These are phyloP conservation scores for Griposia aprilina DNA, from an alignment of 2,888 invertebrate genomes.

Conservation along the genomic window DNA sequence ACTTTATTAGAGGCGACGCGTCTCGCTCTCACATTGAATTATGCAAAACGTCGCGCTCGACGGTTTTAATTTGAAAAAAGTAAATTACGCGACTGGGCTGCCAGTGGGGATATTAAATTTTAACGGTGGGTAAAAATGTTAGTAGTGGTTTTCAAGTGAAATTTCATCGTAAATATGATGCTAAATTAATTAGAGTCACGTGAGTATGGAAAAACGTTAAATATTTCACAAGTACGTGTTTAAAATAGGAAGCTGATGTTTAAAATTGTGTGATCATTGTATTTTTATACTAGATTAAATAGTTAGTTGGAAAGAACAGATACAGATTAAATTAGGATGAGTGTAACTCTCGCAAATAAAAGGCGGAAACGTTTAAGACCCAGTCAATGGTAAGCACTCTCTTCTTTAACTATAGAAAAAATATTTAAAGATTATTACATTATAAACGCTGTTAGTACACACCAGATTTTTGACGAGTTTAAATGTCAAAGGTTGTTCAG, in stretches of 20 bases:
- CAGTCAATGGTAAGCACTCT: not conserved
- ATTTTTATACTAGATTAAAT: not conserved
- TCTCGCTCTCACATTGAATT: conserved; percentile 68
- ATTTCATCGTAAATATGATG: conserved; percentile 46
- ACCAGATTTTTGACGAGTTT: not conserved
- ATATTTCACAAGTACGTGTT: conserved; percentile 22
- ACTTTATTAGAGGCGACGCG: conserved; percentile 60
- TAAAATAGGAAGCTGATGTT: conserved; percentile 10
- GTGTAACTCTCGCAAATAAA: not conserved
- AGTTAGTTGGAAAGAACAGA: not conserved
- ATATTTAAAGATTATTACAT: not conserved
- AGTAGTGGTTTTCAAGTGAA: conserved; percentile 45
- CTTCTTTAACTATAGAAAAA: not conserved
- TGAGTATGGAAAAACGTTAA: conserved; percentile 35
- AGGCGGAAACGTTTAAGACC: not conserved
- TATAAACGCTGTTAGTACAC: not conserved
- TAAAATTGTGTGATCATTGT: too few species aligned
- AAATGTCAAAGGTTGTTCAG: not conserved
- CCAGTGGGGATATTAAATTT: conserved; percentile 65
- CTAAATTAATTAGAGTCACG: conserved; percentile 56
- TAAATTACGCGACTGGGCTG: conserved; percentile 66
- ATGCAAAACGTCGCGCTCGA: conserved; percentile 69
- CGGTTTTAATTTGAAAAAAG: conserved; percentile 72
- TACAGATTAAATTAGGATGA: not conserved
- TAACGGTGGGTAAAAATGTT: conserved; percentile 47